These are phyloP conservation scores for Drosophila ananassae DNA, from an alignment of 1,140 invertebrate genomes.

Conservation along the genomic window DNA sequence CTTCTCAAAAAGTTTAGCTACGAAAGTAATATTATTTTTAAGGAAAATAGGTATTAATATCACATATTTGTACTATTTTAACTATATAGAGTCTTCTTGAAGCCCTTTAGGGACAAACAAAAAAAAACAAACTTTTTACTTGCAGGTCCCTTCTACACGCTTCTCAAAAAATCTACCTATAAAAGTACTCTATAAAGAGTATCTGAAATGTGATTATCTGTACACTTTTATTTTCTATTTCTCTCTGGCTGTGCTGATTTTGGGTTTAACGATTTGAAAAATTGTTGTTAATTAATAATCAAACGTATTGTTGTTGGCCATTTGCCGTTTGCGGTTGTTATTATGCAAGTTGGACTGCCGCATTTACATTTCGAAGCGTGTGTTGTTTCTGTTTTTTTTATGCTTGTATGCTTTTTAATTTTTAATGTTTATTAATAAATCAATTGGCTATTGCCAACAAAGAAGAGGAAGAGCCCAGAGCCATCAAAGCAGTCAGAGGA, in stretches of 20 bases:
- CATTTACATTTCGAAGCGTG: slow-evolving; percentile 34
- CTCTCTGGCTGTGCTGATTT: slow-evolving; percentile 14
- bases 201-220: background rate
- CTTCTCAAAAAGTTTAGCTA: too few relatives aligned
- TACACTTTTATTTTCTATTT: background rate
- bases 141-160: too few relatives aligned
- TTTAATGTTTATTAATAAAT: slow-evolving; percentile 58
- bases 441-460: slow-evolving; percentile 29
- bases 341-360: slow-evolving; percentile 44
- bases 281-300: slow-evolving; percentile 67
- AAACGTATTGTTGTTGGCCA: slow-evolving; percentile 35
- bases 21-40: too few relatives aligned
- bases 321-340: slow-evolving; percentile 15
- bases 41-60: too few relatives aligned
- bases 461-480: background rate
- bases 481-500: slow-evolving; percentile 20
- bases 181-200: slow-evolving; percentile 5
- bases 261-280: slow-evolving; percentile 45
- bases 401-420: slow-evolving; percentile 36
- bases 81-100: too few relatives aligned
- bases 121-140: too few relatives aligned
- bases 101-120: too few relatives aligned
- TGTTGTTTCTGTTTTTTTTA: slow-evolving; percentile 18
- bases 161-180: too few relatives aligned
- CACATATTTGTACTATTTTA: too few relatives aligned